Evolutionary conservation across 2,113 vertebrate species (phyloP).

Genomic region (Thalassoma bifasciatum): DNA sequence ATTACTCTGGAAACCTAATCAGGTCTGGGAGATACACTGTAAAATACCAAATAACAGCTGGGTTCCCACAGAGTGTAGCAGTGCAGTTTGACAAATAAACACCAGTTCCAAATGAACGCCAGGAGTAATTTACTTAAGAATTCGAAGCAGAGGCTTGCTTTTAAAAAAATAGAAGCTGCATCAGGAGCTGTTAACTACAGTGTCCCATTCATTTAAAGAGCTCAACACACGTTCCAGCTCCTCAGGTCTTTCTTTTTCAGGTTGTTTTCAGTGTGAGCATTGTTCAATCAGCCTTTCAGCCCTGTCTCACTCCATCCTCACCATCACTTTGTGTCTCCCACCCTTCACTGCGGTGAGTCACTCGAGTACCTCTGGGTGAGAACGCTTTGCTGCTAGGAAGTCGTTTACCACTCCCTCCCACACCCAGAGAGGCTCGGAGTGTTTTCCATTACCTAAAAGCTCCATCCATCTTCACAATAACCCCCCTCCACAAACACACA

Average conservation of each 20-base stretch:
- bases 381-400: slow-evolving; percentile 51
- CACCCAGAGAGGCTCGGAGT: slow-evolving; percentile 27
- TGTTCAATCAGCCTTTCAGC: not conserved
- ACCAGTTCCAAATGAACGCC: no score
- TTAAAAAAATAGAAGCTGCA: no score
- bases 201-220: not conserved
- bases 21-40: not conserved
- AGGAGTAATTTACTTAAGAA: no score
- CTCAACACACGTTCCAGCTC: not conserved
- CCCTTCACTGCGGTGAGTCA: slow-evolving; percentile 59
- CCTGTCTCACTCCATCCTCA: not conserved
- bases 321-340: not conserved
- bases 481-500: not conserved
- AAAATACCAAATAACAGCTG: no score
- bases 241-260: not conserved
- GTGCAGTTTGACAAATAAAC: no score
- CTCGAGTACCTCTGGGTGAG: slow-evolving; percentile 24
- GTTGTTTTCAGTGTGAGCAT: not conserved
- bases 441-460: slow-evolving; percentile 74
- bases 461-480: slow-evolving; percentile 34
- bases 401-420: slow-evolving; percentile 23
- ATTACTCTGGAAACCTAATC: not conserved
- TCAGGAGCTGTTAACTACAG: slow-evolving; percentile 1
- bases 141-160: no score
- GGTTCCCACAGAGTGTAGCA: no score